A percentile compares a stretch with the other conserved stretches of the same genome.
These are phyloP conservation scores for Charanyca ferruginea DNA, from an alignment of 2,888 invertebrate species.

Conservation along the genomic window DNA sequence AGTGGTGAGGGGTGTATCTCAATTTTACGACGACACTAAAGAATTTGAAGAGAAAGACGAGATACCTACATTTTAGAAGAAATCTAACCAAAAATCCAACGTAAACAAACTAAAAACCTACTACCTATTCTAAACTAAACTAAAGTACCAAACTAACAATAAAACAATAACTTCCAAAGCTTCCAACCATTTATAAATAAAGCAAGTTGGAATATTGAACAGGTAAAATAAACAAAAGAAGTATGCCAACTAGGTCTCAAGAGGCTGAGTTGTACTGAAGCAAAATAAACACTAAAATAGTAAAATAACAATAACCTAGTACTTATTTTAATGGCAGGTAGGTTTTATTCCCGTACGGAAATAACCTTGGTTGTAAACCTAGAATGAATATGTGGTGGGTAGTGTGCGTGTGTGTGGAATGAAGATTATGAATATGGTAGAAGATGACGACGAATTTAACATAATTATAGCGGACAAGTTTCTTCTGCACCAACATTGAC, in stretches of 20 bases:
- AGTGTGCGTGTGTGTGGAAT: background rate
- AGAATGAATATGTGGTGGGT: background rate
- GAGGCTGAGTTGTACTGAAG: conserved; percentile 16
- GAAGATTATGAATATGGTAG: no score
- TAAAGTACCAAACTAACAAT: conserved; percentile 21
- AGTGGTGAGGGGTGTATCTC: no score
- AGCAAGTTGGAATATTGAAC: conserved; percentile 28
- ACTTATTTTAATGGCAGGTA: conserved; percentile 14
- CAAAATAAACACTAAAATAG: conserved; percentile 27
- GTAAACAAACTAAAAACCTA: background rate
- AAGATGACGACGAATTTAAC: no score
- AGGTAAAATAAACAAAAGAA: conserved; percentile 37
- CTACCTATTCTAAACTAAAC: background rate
- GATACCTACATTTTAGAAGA: background rate
- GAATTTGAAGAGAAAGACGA: no score
- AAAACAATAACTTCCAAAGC: conserved; percentile 9
- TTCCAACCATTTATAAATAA: conserved; percentile 13
- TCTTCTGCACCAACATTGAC: no score
- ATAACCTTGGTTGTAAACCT: conserved; percentile 5
- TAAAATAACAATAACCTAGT: conserved; percentile 24
- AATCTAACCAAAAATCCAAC: background rate
- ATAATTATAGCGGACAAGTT: no score
- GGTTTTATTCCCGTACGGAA: conserved; percentile 15
- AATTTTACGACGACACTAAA: background rate
- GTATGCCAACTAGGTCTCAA: conserved; percentile 35